Evolutionary conservation across 2,888 invertebrate species (phyloP).

Genomic region (Sturmia bella): DNA sequence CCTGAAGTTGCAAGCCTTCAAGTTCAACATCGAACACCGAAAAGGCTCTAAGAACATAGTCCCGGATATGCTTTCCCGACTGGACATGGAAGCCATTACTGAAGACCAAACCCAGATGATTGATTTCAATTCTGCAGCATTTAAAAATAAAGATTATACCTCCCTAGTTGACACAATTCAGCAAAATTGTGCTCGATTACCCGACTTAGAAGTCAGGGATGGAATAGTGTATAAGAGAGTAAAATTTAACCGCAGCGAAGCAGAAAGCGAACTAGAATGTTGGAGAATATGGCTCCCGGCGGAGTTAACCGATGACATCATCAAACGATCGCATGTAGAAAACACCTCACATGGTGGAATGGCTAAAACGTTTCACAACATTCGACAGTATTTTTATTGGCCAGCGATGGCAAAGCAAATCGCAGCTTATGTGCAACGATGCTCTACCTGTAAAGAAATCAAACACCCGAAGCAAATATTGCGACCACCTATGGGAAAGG

Average conservation of each 20-base stretch:
- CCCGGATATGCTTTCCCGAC: constrained; percentile 30
- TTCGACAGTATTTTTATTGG: constrained; percentile 6
- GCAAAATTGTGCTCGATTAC: background rate
- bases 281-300: constrained; percentile 34
- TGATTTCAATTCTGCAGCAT: background rate
- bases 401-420: background rate
- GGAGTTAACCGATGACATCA: background rate
- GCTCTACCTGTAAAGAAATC: background rate
- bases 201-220: background rate
- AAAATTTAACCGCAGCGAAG: background rate
- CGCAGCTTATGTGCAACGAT: background rate
- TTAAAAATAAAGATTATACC: constrained; percentile 8
- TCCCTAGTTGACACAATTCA: background rate
- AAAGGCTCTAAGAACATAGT: constrained; percentile 10
- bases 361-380: constrained; percentile 2
- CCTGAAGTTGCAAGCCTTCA: background rate
- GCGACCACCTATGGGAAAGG: too few relatives aligned
- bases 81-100: constrained; percentile 10
- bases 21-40: constrained; percentile 4
- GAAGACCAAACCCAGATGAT: background rate
- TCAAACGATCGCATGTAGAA: background rate
- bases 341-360: constrained; percentile 24
- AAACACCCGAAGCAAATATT: constrained; percentile 10
- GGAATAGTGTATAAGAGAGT: background rate
- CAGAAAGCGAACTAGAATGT: background rate